Percentiles rank a stretch among this genome's conserved stretches.
Evolutionary conservation across 2,888 invertebrate genomes (phyloP).

Genomic region (Anoplius nigerrimus): DNA sequence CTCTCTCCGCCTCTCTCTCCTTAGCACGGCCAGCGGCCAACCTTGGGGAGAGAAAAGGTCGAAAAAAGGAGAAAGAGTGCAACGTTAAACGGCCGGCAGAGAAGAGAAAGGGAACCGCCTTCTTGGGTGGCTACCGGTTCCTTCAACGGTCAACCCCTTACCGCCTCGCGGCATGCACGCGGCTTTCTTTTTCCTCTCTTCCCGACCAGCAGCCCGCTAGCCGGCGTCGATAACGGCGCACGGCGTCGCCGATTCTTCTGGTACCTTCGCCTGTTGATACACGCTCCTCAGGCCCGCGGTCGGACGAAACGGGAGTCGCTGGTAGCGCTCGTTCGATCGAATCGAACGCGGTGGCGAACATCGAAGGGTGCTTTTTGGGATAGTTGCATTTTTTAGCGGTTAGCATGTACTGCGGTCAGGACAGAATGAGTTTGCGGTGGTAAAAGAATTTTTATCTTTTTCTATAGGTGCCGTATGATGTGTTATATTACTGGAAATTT

Average conservation of each 20-base stretch:
- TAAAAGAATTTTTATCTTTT: too few species aligned
- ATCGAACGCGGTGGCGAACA: too few species aligned
- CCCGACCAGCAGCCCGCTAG: conserved; percentile 5
- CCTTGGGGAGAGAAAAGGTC: conserved; percentile 47
- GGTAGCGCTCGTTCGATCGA: too few species aligned
- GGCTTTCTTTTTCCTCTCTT: conserved; percentile 31
- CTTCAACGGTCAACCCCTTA: conserved; percentile 40
- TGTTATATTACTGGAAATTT: too few species aligned
- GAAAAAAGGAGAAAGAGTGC: conserved; percentile 42
- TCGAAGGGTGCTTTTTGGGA: too few species aligned
- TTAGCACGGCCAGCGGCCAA: conserved; percentile 37
- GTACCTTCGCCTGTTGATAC: too few species aligned
- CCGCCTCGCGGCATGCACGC: conserved; percentile 38
- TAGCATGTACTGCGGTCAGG: too few species aligned
- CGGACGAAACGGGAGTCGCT: too few species aligned
- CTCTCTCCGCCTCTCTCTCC: conserved; percentile 18
- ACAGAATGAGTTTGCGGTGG: too few species aligned
- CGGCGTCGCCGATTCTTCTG: background rate
- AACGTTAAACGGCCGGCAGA: conserved; percentile 61
- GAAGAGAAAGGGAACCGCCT: conserved; percentile 68
- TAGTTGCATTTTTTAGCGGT: too few species aligned
- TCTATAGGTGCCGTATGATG: too few species aligned
- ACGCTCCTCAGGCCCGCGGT: too few species aligned
- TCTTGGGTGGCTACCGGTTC: conserved; percentile 73
- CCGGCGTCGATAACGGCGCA: background rate